Percentiles rank a stretch among this genome's conserved stretches.
Conservation (phyloP, 2,888 invertebrate species). For the Netelia melanura region DNA sequence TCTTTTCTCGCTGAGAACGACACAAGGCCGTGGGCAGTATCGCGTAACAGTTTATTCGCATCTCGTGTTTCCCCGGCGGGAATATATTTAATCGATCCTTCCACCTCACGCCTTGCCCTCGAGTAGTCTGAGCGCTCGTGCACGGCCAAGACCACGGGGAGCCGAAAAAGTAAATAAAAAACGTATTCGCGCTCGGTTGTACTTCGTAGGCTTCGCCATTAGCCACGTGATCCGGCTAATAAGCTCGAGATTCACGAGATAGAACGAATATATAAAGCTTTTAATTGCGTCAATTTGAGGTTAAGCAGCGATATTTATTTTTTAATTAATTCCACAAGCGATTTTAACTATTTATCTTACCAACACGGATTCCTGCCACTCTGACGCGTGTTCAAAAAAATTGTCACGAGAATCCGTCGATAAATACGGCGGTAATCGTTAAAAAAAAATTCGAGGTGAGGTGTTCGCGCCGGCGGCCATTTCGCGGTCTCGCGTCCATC, state of each 20-base stretch:
- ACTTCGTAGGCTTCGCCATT: background rate
- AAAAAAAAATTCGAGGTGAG: too few species aligned
- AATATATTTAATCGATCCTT: conserved; percentile 71
- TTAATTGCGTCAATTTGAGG: too few species aligned
- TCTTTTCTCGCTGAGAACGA: conserved; percentile 65
- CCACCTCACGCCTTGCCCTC: conserved; percentile 65
- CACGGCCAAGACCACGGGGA: conserved; percentile 42
- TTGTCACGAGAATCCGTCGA: too few species aligned
- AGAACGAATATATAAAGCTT: too few species aligned
- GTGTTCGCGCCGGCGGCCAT: too few species aligned
- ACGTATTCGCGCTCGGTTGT: background rate
- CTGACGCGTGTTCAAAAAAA: too few species aligned
- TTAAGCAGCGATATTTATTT: too few species aligned
- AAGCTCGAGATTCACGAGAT: background rate
- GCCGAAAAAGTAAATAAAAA: conserved; percentile 10
- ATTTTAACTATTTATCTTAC: too few species aligned
- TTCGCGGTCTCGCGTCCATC: too few species aligned
- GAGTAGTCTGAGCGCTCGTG: conserved; percentile 47
- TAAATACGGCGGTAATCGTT: too few species aligned
- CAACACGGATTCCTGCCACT: too few species aligned
- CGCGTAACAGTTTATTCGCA: conserved; percentile 81
- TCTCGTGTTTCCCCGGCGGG: conserved; percentile 78
- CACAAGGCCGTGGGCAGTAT: conserved; percentile 74
- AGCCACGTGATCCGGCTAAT: background rate
- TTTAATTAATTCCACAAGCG: too few species aligned